A percentile compares a stretch with the other conserved stretches of the same genome.
Evolutionary conservation across 1,140 invertebrate species (phyloP).

Genomic region (Caerostris darwini): DNA sequence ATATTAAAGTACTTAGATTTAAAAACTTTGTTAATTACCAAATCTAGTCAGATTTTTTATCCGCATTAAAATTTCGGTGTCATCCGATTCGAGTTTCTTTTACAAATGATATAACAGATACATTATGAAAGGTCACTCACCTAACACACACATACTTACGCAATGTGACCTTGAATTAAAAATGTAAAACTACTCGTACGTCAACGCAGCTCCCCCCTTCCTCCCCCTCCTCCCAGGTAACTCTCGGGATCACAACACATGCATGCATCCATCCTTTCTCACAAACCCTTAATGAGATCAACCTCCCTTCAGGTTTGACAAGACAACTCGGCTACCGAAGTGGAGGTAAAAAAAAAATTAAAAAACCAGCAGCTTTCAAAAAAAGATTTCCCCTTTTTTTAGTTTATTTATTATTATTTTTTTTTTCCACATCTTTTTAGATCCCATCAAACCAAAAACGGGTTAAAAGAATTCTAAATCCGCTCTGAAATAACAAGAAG

Average conservation of each 20-base stretch:
- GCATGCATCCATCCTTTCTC: background rate
- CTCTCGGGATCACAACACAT: background rate
- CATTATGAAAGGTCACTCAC: background rate
- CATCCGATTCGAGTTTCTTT: too few relatives aligned
- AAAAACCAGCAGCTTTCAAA: background rate
- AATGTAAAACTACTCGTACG: constrained; percentile 6
- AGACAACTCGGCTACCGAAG: background rate
- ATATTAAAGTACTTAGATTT: too few relatives aligned
- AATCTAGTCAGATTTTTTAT: too few relatives aligned
- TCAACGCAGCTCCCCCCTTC: background rate
- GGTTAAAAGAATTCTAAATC: constrained; percentile 36
- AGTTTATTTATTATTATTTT: background rate
- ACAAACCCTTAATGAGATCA: background rate
- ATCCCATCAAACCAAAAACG: constrained; percentile 1
- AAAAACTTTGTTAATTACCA: too few relatives aligned
- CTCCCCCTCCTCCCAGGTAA: background rate
- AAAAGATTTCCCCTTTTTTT: background rate
- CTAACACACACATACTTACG: background rate
- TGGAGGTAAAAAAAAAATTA: background rate
- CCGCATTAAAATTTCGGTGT: too few relatives aligned
- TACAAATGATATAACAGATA: too few relatives aligned
- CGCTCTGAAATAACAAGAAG: background rate
- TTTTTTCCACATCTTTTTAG: background rate
- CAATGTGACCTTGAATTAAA: constrained; percentile 21
- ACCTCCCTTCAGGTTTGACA: background rate